Conservation (phyloP, 2,113 vertebrate genomes). For the human region DNA sequence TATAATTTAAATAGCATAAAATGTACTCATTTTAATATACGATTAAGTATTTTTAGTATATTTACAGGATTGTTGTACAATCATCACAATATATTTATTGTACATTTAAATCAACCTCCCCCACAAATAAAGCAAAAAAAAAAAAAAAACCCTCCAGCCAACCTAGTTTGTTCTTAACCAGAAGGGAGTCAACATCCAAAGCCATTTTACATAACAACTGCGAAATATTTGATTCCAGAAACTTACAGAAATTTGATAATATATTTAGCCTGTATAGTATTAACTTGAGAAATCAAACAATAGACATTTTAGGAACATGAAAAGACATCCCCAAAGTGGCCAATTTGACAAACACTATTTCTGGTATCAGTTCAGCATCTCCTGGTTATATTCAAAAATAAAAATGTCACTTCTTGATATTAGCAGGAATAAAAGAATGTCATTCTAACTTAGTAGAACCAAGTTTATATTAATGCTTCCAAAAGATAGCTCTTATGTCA, state of each 20-base stretch:
- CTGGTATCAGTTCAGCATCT: conserved; percentile 36
- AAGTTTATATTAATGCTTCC: background rate
- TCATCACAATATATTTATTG: background rate
- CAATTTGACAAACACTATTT: conserved; percentile 19
- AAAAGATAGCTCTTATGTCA: background rate
- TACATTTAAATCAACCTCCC: background rate
- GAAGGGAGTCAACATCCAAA: background rate
- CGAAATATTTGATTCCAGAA: background rate
- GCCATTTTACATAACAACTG: background rate
- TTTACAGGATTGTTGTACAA: background rate
- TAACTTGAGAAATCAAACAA: conserved; percentile 43
- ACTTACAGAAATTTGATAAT: conserved; percentile 20
- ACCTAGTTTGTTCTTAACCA: background rate
- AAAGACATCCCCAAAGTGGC: conserved; percentile 47
- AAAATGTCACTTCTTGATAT: conserved; percentile 14
- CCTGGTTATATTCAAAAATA: background rate
- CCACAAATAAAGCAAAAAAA: background rate
- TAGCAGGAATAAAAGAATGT: background rate
- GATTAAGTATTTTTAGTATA: background rate
- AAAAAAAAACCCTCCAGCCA: background rate
- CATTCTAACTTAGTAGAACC: background rate
- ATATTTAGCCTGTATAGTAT: background rate
- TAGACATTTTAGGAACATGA: conserved; percentile 51
- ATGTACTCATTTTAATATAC: background rate
- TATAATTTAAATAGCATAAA: background rate